Conservation (phyloP, 2,797 vertebrate species). For the Arrhamphus sclerolepis region DNA sequence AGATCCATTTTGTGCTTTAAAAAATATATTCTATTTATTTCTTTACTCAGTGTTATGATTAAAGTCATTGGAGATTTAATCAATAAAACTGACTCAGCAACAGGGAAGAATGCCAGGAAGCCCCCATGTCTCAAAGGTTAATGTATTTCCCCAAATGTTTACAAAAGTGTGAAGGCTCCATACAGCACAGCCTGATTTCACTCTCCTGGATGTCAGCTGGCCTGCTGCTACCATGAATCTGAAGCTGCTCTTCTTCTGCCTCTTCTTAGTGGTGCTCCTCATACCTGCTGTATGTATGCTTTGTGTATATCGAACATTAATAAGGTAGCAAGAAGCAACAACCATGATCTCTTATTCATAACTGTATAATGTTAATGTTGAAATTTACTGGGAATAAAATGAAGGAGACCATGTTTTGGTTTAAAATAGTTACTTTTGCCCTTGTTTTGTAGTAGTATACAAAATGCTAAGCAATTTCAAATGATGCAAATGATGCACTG, state of each 20-base stretch:
- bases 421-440: background rate
- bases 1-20: background rate
- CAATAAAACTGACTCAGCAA: slow-evolving; percentile 49
- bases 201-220: slow-evolving; percentile 46
- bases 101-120: slow-evolving; percentile 21
- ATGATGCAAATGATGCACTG: background rate
- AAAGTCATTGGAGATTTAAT: slow-evolving; percentile 26
- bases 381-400: background rate
- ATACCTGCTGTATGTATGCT: slow-evolving; percentile 76
- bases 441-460: background rate
- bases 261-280: slow-evolving; percentile 69
- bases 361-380: slow-evolving; percentile 10
- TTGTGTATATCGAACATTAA: slow-evolving; percentile 1
- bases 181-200: slow-evolving; percentile 23
- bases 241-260: slow-evolving; percentile 70
- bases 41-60: background rate
- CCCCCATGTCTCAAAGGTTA: slow-evolving; percentile 61
- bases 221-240: slow-evolving; percentile 74
- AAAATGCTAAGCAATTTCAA: too few species aligned
- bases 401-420: slow-evolving; percentile 4
- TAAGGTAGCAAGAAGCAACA: slow-evolving; percentile 6
- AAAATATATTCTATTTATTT: background rate
- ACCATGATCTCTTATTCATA: slow-evolving; percentile 3
- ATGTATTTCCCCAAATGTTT: slow-evolving; percentile 44
- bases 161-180: slow-evolving; percentile 34